Evolutionary conservation across 2,113 vertebrate species (phyloP).

Genomic region (Arizona elegans): DNA sequence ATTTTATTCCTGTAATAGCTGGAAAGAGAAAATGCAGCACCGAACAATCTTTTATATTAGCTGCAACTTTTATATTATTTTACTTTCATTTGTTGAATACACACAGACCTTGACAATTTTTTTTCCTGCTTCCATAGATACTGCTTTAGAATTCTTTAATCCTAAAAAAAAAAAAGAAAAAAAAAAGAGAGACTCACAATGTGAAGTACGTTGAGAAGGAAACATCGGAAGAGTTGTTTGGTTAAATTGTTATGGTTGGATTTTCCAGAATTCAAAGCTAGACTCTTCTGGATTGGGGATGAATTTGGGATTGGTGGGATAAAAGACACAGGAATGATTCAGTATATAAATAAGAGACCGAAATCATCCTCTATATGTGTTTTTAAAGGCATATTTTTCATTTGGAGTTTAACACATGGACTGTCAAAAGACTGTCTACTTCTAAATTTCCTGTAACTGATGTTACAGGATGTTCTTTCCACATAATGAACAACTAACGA

Average conservation of each 20-base stretch:
- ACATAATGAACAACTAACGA: neutral
- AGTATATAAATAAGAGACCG: neutral
- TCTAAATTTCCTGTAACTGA: neutral
- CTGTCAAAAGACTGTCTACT: neutral
- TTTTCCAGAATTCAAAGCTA: neutral
- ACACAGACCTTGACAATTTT: constrained; percentile 64
- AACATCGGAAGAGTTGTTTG: neutral
- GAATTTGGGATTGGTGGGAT: neutral
- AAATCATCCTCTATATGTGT: constrained; percentile 13
- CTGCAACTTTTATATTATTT: constrained; percentile 70
- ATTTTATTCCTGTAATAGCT: constrained; percentile 68
- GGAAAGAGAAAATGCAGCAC: constrained; percentile 62
- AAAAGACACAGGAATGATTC: constrained; percentile 1
- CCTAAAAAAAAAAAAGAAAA: constrained; percentile 18
- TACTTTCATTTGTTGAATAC: constrained; percentile 64
- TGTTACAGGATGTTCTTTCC: neutral
- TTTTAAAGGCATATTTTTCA: constrained; percentile 11
- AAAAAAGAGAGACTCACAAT: neutral
- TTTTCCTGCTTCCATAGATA: constrained; percentile 46
- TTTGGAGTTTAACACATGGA: neutral
- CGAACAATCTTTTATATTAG: constrained; percentile 69
- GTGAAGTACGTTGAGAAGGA: neutral
- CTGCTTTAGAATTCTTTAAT: constrained; percentile 32
- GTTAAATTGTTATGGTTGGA: neutral
- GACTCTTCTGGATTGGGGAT: constrained; percentile 3